A percentile compares a stretch with the other conserved stretches of the same genome.
These are phyloP conservation scores for Prionailurus viverrinus DNA, from an alignment of 2,113 vertebrate genomes.

Conservation along the genomic window DNA sequence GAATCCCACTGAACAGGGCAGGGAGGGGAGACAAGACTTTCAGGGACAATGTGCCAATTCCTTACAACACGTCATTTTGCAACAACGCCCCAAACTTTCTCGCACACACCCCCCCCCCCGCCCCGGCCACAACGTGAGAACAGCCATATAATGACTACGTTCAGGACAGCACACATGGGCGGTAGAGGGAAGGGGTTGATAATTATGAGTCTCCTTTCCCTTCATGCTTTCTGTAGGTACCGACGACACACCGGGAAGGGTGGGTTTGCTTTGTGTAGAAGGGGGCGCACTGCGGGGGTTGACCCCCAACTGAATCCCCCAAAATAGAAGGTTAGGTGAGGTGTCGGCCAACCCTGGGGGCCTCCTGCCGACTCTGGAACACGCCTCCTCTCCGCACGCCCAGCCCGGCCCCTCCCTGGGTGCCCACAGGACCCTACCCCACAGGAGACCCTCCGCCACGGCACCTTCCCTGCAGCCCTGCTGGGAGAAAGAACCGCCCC, in stretches of 20 bases:
- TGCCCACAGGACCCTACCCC: not conserved
- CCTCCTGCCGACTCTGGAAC: fast-evolving
- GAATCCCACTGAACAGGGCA: not conserved
- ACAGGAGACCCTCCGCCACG: not conserved
- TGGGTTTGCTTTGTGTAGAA: not conserved
- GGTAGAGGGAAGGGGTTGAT: not conserved
- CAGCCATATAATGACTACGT: not conserved
- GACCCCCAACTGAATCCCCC: not conserved
- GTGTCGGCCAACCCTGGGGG: not conserved
- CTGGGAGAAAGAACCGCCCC: not conserved
- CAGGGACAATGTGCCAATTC: not conserved
- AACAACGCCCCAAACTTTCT: not conserved
- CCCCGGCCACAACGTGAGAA: not conserved
- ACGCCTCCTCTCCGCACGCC: not conserved
- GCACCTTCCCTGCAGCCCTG: not conserved
- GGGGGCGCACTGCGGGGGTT: not conserved
- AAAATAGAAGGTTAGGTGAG: not conserved
- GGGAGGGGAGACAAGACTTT: not conserved
- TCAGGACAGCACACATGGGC: not conserved
- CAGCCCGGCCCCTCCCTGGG: not conserved
- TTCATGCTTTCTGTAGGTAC: not conserved
- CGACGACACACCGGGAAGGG: not conserved
- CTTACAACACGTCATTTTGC: not conserved
- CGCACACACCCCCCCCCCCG: no score
- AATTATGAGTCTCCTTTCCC: not conserved